phyloP scores from a whole-genome alignment of 1,140 invertebrate species.

The Drosophila yakuba region DNA sequence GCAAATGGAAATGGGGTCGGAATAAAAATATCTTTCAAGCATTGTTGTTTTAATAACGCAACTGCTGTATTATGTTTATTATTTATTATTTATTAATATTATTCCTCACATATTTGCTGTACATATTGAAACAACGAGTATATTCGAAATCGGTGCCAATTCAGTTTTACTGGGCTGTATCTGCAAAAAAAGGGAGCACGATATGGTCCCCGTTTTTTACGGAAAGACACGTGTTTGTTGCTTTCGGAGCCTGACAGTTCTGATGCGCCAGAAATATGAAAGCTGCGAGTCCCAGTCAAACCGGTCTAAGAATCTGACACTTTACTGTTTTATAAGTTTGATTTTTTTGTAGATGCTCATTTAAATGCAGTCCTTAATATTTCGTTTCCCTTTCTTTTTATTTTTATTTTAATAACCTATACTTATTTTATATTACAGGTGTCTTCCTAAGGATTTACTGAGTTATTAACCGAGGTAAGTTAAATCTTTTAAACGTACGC shows the following conservation, averaged over 20 bases:
- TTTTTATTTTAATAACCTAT: neutral
- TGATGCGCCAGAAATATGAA: neutral
- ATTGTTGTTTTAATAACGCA: too few species aligned
- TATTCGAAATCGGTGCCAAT: conserved; percentile 7
- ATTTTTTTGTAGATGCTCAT: neutral
- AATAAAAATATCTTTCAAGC: too few species aligned
- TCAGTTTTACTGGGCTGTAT: conserved; percentile 8
- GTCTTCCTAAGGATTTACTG: too few species aligned
- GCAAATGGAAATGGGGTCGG: conserved; percentile 24
- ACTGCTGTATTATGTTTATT: too few species aligned
- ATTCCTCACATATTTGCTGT: neutral
- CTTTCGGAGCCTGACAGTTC: conserved; percentile 1
- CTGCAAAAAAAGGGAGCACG: neutral
- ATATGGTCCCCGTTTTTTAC: neutral
- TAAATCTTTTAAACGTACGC: too few species aligned
- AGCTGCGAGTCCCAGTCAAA: conserved; percentile 13
- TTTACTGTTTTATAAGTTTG: conserved; percentile 2
- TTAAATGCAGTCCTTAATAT: conserved; percentile 3
- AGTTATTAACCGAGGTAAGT: too few species aligned
- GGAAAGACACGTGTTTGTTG: conserved; percentile 33
- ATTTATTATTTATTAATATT: neutral
- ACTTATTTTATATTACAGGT: too few species aligned
- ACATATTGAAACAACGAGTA: neutral
- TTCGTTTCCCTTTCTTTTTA: neutral
- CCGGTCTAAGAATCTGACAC: conserved; percentile 24